A percentile compares a stretch with the other conserved stretches of the same genome.
These are phyloP conservation scores for Oreonectes daqikongensis DNA, from an alignment of 2,797 vertebrate genomes.

Conservation along the genomic window DNA sequence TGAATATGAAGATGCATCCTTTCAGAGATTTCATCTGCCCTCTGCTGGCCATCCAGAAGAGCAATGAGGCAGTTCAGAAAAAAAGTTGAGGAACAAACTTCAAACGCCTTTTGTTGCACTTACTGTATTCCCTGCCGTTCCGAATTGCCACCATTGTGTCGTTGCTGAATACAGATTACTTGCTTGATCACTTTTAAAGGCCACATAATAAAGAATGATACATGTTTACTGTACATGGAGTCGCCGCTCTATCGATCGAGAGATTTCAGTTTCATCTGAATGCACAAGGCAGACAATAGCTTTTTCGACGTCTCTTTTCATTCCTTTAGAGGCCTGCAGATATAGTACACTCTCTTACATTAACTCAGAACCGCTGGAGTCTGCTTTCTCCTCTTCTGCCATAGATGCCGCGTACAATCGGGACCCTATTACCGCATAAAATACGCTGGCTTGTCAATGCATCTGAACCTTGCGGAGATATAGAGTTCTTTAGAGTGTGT, in stretches of 20 bases:
- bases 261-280: conserved; percentile 47
- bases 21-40: conserved; percentile 65
- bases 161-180: conserved; percentile 37
- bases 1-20: conserved; percentile 48
- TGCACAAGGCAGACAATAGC: conserved; percentile 30
- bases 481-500: conserved; percentile 40
- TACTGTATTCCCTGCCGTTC: conserved; percentile 5
- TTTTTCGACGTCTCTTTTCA: conserved; percentile 15
- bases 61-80: conserved; percentile 1
- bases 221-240: conserved; percentile 50
- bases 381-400: conserved; percentile 30
- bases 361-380: conserved; percentile 37
- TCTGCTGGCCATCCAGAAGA: conserved; percentile 69
- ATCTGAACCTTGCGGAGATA: conserved; percentile 42
- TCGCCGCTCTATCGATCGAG: conserved; percentile 51
- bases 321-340: conserved; percentile 19
- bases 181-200: conserved; percentile 48
- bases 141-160: conserved; percentile 8
- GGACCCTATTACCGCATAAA: conserved; percentile 53
- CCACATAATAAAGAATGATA: conserved; percentile 49
- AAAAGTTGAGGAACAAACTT: conserved; percentile 13
- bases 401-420: conserved; percentile 41
- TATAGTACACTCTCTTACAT: conserved; percentile 40
- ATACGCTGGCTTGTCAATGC: conserved; percentile 40
- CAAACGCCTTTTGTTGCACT: background rate